Percentiles rank a stretch among this genome's conserved stretches.
Conservation (phyloP, 2,113 vertebrate species). For the Perca flavescens region DNA sequence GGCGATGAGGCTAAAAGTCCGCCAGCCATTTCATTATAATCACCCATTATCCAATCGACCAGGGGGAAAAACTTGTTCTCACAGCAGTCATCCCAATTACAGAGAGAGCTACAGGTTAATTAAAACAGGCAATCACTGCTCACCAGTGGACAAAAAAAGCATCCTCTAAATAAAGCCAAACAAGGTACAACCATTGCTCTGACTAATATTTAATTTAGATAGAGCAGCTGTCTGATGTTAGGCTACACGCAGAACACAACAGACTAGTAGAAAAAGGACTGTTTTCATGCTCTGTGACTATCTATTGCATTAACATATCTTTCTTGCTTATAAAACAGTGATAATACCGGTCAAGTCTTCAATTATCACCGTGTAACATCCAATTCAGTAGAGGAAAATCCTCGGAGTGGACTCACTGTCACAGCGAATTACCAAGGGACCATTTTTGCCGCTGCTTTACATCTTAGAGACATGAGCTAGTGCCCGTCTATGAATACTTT, state of each 20-base stretch:
- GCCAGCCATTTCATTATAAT: conserved; percentile 74
- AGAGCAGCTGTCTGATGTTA: neutral
- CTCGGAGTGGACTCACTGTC: conserved; percentile 42
- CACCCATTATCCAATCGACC: conserved; percentile 70
- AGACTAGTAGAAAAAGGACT: neutral
- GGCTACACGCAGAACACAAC: conserved; percentile 2
- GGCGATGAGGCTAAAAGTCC: conserved; percentile 39
- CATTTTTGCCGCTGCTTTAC: conserved; percentile 28
- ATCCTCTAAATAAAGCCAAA: conserved; percentile 35
- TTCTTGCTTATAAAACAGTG: neutral
- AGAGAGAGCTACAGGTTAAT: conserved; percentile 63
- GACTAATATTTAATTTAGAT: conserved; percentile 10
- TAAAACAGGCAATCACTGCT: conserved; percentile 40
- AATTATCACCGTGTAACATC: conserved; percentile 2
- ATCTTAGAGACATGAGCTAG: conserved; percentile 34
- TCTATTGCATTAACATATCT: neutral
- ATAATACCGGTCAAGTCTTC: neutral
- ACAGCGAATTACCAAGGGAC: conserved; percentile 41
- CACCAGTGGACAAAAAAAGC: conserved; percentile 17
- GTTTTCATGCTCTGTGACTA: conserved; percentile 1
- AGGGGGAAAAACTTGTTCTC: conserved; percentile 42
- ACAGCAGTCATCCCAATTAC: conserved; percentile 51
- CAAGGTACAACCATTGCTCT: conserved; percentile 1
- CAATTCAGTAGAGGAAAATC: conserved; percentile 2
- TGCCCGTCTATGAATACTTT: conserved; percentile 8